A percentile compares a stretch with the other conserved stretches of the same genome.
These are phyloP conservation scores for Acronicta aceris DNA, from an alignment of 2,888 invertebrate species.

Conservation along the genomic window DNA sequence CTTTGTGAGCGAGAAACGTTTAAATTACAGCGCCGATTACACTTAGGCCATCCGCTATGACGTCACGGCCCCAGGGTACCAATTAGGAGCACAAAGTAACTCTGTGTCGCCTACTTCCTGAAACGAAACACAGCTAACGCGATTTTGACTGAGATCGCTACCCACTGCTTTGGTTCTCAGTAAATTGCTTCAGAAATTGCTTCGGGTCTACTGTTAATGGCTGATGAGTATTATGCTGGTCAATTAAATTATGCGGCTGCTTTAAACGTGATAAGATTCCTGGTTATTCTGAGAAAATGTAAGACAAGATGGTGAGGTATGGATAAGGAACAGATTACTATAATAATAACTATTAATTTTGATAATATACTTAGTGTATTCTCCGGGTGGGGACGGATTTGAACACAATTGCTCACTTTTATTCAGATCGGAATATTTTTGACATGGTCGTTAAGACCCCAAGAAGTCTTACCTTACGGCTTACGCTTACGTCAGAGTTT, in stretches of 20 bases:
- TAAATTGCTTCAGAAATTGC: constrained; percentile 46
- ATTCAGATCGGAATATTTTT: too few species aligned
- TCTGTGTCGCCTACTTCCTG: constrained; percentile 56
- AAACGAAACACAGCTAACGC: constrained; percentile 40
- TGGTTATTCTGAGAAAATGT: constrained; percentile 31
- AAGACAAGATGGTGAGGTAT: neutral
- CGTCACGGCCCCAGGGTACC: constrained; percentile 38
- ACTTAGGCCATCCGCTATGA: constrained; percentile 42
- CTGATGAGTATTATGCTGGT: constrained; percentile 34
- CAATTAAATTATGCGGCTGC: constrained; percentile 41
- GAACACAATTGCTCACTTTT: too few species aligned
- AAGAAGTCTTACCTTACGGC: too few species aligned
- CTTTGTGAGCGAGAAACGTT: constrained; percentile 55
- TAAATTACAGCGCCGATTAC: constrained; percentile 42
- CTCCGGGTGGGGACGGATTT: too few species aligned
- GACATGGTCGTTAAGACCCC: too few species aligned
- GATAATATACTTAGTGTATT: too few species aligned
- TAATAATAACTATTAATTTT: too few species aligned
- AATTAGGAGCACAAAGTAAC: constrained; percentile 55
- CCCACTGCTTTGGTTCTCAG: constrained; percentile 19
- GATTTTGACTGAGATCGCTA: constrained; percentile 38
- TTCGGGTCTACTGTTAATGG: constrained; percentile 26
- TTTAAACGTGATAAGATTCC: constrained; percentile 28
- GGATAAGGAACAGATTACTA: neutral
- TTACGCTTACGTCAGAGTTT: too few species aligned